Evolutionary conservation across 2,797 vertebrate species (phyloP).

Genomic region (Gadopsis marmoratus): DNA sequence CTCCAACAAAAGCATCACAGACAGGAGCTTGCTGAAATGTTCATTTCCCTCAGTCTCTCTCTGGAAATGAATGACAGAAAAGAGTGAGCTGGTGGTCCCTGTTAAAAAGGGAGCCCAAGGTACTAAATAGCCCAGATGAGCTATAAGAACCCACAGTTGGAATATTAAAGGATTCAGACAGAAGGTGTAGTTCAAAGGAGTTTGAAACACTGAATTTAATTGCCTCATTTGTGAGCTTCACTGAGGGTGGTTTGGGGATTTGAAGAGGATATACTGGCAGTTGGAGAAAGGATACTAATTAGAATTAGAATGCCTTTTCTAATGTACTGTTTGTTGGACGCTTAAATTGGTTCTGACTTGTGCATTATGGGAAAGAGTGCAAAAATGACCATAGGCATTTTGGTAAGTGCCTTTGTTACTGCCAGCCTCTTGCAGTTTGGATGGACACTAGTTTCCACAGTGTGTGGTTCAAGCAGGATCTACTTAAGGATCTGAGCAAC

Average conservation of each 20-base stretch:
- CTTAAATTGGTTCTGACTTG: conserved; percentile 49
- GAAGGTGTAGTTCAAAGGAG: conserved; percentile 72
- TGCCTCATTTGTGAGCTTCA: conserved; percentile 75
- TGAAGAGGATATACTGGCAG: conserved; percentile 55
- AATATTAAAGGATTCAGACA: conserved; percentile 74
- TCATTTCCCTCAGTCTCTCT: conserved; percentile 46
- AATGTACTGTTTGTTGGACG: conserved; percentile 40
- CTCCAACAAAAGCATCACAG: conserved; percentile 51
- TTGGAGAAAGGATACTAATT: conserved; percentile 63
- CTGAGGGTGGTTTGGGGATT: conserved; percentile 58
- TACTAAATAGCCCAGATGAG: conserved; percentile 66
- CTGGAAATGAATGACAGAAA: conserved; percentile 64
- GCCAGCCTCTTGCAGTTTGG: conserved; percentile 8
- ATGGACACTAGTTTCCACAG: conserved; percentile 21
- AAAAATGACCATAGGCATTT: conserved; percentile 27
- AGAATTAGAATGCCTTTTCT: conserved; percentile 48
- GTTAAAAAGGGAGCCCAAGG: conserved; percentile 60
- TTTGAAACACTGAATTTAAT: conserved; percentile 74
- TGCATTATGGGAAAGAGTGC: conserved; percentile 29
- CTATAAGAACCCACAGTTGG: conserved; percentile 62
- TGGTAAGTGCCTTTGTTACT: neutral
- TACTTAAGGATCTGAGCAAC: conserved; percentile 16
- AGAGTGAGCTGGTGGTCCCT: conserved; percentile 65
- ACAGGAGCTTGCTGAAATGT: conserved; percentile 56
- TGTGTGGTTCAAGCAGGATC: conserved; percentile 7